phyloP scores from a whole-genome alignment of 2,113 vertebrate species.

The Muntiacus muntjak region DNA sequence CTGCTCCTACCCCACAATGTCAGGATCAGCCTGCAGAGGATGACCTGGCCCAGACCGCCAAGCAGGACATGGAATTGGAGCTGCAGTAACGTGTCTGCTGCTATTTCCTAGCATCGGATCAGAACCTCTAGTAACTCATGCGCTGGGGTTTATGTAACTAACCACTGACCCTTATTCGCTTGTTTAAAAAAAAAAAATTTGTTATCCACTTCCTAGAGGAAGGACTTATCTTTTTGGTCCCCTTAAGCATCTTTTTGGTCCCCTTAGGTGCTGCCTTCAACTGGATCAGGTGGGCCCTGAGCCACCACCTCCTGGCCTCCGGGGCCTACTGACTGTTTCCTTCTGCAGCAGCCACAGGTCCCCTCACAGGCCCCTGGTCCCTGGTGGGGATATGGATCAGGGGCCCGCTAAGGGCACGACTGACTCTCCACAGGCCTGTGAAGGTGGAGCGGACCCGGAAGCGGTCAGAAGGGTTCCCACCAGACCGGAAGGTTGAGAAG shows the following conservation, averaged over 20 bases:
- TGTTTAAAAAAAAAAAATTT: background rate
- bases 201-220: background rate
- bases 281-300: rapidly evolving
- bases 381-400: rapidly evolving
- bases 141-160: background rate
- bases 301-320: background rate
- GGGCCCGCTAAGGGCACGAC: background rate
- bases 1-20: background rate
- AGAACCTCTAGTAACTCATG: background rate
- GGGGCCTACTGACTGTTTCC: background rate
- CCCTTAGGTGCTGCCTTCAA: background rate
- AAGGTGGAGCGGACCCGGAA: conserved; percentile 90
- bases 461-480: conserved; percentile 82
- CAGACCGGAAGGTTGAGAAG: conserved; percentile 90
- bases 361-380: rapidly evolving
- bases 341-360: background rate
- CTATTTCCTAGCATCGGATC: rapidly evolving
- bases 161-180: rapidly evolving
- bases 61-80: rapidly evolving
- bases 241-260: background rate
- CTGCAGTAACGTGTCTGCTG: rapidly evolving
- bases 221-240: background rate
- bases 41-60: rapidly evolving
- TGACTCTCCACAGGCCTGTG: conserved; percentile 76
- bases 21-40: rapidly evolving